Evolutionary conservation across 2,888 invertebrate genomes (phyloP).

Genomic region (Andrena hattorfiana): DNA sequence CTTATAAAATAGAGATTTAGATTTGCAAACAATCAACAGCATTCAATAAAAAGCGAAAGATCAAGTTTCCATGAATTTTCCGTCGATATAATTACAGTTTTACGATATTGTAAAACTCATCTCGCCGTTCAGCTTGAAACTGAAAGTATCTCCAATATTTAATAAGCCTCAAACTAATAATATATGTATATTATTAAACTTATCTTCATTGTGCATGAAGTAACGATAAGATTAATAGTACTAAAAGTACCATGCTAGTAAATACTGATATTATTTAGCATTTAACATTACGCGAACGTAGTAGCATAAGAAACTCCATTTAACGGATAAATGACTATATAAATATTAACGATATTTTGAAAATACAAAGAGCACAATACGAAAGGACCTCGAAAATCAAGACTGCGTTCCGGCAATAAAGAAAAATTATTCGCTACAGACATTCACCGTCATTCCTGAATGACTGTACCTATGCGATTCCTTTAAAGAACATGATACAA

Average conservation of each 20-base stretch:
- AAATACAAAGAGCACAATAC: constrained; percentile 53
- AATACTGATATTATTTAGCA: constrained; percentile 62
- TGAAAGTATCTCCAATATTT: constrained; percentile 42
- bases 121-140: constrained; percentile 32
- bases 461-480: constrained; percentile 24
- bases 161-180: constrained; percentile 52
- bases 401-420: constrained; percentile 33
- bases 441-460: constrained; percentile 41
- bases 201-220: constrained; percentile 51
- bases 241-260: constrained; percentile 55
- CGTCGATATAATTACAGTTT: constrained; percentile 25
- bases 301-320: constrained; percentile 56
- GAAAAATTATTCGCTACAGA: constrained; percentile 39
- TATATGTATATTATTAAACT: constrained; percentile 49
- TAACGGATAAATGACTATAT: constrained; percentile 55
- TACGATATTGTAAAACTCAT: constrained; percentile 31
- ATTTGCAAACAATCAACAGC: constrained; percentile 37
- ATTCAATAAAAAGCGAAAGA: constrained; percentile 39
- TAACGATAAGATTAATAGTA: constrained; percentile 57
- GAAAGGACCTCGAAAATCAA: constrained; percentile 27
- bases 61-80: constrained; percentile 24
- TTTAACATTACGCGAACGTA: constrained; percentile 50
- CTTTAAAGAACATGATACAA: constrained; percentile 32
- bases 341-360: constrained; percentile 50
- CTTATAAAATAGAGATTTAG: constrained; percentile 45